Percentiles rank a stretch among this genome's conserved stretches.
These are phyloP conservation scores for Limenitis camilla DNA, from an alignment of 2,888 invertebrate species.

Conservation along the genomic window DNA sequence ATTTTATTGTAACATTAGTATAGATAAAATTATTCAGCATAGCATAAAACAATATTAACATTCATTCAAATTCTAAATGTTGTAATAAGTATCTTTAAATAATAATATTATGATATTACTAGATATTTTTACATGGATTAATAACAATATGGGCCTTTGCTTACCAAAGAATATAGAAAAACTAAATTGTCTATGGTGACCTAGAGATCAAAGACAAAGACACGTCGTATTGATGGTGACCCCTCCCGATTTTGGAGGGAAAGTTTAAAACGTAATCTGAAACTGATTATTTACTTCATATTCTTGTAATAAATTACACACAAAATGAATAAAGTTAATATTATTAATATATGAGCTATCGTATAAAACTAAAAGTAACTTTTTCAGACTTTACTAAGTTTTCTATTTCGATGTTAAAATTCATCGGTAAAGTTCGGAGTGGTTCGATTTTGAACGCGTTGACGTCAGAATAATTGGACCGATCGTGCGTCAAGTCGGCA, in stretches of 20 bases:
- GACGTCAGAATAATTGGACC: constrained; percentile 67
- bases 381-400: constrained; percentile 7
- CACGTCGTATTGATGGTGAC: constrained; percentile 68
- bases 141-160: neutral
- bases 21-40: too few species aligned
- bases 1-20: too few species aligned
- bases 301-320: neutral
- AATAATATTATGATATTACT: too few species aligned
- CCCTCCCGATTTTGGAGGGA: constrained; percentile 66
- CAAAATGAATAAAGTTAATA: constrained; percentile 2
- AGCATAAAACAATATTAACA: too few species aligned
- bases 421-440: constrained; percentile 49
- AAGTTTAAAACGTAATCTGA: constrained; percentile 38
- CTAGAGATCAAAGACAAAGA: constrained; percentile 51
- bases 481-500: constrained; percentile 61
- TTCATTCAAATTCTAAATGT: too few species aligned
- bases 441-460: constrained; percentile 55
- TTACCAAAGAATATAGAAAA: constrained; percentile 8
- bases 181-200: constrained; percentile 37
- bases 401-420: constrained; percentile 12
- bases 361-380: neutral
- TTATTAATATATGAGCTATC: neutral
- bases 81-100: too few species aligned
- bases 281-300: constrained; percentile 6
- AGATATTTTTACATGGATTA: too few species aligned